Evolutionary conservation across 2,888 invertebrate genomes (phyloP), one percentile per base, ranked within the genome.

Genomic region (Cenopis cana): DNA sequence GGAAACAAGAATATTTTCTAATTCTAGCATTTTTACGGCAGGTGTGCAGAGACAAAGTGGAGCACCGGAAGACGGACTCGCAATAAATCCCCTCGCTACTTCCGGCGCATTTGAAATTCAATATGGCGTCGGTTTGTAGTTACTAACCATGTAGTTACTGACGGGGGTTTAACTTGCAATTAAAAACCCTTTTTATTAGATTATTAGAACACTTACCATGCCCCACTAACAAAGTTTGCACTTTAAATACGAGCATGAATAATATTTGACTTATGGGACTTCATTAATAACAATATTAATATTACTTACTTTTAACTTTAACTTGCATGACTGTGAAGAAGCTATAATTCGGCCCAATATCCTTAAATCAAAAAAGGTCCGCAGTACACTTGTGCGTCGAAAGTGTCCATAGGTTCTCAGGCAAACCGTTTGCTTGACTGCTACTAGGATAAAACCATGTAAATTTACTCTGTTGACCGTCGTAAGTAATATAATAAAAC

Each of bases 1-100:
- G 55, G 33, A 9, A 56, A 33, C 41, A 24, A 60, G 46, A 46
- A 38, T 62, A 14, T 64, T 65, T 24, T 41, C 14, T 62, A 62
- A 33, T 17, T 11, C 10, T 18, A 33, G 57, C 6, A 41, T 66
- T 54, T 70, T 69, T 69, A 62, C 52, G 68, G 80, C 85, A 85
- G 84, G 87, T 86, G 85, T 79, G 77, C 83, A 81, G 81, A 82
- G 83, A 83, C 88, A 86, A n/a, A 87, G 84, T 86, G 82, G 83
- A 79, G 76, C 83, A 82, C 79, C 86, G 88, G 87, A 85, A 86
- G 83, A 81, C 76, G 81, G 75, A 80, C 83, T 84, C 81, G 84
- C 84, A 82, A 87, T 88, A 87, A 87, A 86, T 84, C 85, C 86
- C 83, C 76, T 69, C 78, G 80, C 77, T 78, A 80, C 85, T 89